Conservation (phyloP, 1,140 invertebrate species). For the Watersipora subatra region DNA sequence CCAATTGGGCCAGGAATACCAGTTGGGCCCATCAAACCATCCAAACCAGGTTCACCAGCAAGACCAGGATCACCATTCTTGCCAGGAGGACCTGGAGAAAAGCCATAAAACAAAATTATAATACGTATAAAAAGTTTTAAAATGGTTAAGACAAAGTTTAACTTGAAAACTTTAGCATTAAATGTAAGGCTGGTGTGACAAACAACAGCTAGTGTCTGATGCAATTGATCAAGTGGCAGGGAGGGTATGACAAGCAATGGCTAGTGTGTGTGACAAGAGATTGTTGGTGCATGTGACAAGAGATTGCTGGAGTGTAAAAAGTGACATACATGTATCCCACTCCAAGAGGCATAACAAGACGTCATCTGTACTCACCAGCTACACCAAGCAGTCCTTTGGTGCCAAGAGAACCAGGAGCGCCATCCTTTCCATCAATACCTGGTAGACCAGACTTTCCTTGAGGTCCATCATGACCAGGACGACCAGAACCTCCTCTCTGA, state of each 20-base stretch:
- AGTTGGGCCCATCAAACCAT: slow-evolving; percentile 15
- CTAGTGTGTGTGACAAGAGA: no score
- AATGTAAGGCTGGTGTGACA: no score
- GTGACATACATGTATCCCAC: no score
- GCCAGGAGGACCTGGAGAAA: not conserved
- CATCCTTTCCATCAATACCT: not conserved
- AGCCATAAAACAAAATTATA: not conserved
- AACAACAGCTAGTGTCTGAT: no score
- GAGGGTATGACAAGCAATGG: no score
- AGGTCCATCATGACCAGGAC: slow-evolving; percentile 47
- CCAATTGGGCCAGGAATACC: slow-evolving; percentile 1
- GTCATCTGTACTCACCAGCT: not conserved
- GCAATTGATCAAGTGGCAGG: no score
- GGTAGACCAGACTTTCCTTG: not conserved
- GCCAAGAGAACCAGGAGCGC: not conserved
- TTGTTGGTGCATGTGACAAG: no score
- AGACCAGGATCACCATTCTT: slow-evolving; percentile 46
- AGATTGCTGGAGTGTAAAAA: no score
- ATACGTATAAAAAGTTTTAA: no score
- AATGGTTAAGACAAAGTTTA: no score
- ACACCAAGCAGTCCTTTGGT: not conserved
- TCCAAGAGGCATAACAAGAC: no score
- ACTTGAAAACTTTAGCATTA: no score
- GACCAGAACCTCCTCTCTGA: slow-evolving; percentile 36
- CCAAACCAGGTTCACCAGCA: slow-evolving; percentile 45